Conservation (phyloP, 2,797 vertebrate genomes). For the Alcedo quadribrachys region DNA sequence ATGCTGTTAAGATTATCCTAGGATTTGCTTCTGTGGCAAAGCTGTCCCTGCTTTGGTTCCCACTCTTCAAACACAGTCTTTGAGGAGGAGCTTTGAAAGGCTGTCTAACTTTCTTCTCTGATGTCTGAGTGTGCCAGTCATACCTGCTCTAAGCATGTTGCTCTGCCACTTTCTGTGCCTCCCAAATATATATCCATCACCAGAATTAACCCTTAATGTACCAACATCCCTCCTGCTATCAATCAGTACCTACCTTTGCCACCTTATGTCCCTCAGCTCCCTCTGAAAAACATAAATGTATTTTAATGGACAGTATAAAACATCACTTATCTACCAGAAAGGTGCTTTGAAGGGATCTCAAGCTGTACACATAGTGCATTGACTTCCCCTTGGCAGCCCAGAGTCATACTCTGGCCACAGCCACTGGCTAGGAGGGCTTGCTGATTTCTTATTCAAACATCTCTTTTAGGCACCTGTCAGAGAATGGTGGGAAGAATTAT, state of each 20-base stretch:
- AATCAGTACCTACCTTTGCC: background rate
- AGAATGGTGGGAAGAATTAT: background rate
- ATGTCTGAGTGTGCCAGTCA: background rate
- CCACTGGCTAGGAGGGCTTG: background rate
- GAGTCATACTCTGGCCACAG: background rate
- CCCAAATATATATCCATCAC: accelerated
- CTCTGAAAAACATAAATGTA: background rate
- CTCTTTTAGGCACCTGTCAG: background rate
- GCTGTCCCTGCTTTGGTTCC: background rate
- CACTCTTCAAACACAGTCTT: background rate
- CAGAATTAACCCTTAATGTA: background rate
- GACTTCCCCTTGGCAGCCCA: background rate
- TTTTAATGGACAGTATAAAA: background rate
- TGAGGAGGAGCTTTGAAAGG: background rate
- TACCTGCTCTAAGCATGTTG: background rate
- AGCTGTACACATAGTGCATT: background rate
- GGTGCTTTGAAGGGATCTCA: background rate
- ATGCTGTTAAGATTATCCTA: background rate
- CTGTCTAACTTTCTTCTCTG: background rate
- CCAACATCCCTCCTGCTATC: background rate
- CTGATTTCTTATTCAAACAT: background rate
- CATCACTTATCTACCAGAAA: background rate
- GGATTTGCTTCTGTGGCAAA: background rate
- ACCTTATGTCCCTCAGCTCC: background rate
- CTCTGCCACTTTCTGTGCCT: background rate